These are phyloP conservation scores for Subacronicta megacephala DNA, from an alignment of 2,888 invertebrate species.

Conservation along the genomic window DNA sequence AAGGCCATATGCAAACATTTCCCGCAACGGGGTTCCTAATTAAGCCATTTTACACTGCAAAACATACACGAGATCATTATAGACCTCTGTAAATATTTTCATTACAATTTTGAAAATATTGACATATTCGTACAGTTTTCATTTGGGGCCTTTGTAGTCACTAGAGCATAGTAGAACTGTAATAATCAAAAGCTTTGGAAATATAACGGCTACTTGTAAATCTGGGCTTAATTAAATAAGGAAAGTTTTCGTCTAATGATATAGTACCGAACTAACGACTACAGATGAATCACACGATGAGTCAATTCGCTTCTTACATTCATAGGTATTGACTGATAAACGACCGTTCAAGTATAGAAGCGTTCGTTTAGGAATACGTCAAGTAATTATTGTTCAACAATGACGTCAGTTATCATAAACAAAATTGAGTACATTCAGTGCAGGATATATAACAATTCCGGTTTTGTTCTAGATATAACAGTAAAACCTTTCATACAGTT, in stretches of 20 bases:
- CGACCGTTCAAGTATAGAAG: constrained; percentile 30
- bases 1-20: background rate
- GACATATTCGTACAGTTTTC: background rate
- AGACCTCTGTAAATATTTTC: no score
- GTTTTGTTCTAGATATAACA: constrained; percentile 14
- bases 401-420: constrained; percentile 15
- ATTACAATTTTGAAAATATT: no score
- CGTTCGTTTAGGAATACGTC: constrained; percentile 13
- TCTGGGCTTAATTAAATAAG: constrained; percentile 21
- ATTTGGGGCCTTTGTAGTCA: background rate
- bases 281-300: constrained; percentile 38
- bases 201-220: constrained; percentile 26
- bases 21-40: no score
- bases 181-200: background rate
- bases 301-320: constrained; percentile 24
- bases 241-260: constrained; percentile 31
- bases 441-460: constrained; percentile 29
- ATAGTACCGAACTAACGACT: constrained; percentile 14
- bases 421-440: constrained; percentile 30
- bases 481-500: no score
- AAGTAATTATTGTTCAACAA: constrained; percentile 9
- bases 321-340: constrained; percentile 35
- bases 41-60: no score
- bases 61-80: no score
- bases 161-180: no score